phyloP scores from a whole-genome alignment of 2,888 invertebrate species.

The Teleogryllus oceanicus region DNA sequence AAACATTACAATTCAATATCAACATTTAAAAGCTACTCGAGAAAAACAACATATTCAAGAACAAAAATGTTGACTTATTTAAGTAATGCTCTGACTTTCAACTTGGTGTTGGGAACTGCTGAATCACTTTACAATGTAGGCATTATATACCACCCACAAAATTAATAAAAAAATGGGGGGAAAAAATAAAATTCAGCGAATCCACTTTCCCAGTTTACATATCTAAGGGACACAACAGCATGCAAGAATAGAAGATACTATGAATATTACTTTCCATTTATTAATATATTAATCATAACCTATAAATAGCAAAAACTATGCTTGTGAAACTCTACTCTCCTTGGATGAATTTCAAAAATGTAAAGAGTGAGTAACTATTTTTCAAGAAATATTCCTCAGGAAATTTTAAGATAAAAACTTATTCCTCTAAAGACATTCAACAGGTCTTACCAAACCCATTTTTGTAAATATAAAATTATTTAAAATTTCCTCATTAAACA shows the following conservation, averaged over 20 bases:
- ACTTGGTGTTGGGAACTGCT: slow-evolving; percentile 1
- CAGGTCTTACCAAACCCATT: slow-evolving; percentile 18
- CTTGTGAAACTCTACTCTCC: no score
- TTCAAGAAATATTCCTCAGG: no score
- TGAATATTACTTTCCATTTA: background rate
- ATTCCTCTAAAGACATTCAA: background rate
- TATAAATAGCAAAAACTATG: no score
- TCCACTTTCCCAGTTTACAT: background rate
- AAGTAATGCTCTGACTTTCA: background rate
- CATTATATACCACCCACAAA: background rate
- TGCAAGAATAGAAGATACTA: background rate
- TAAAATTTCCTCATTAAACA: no score
- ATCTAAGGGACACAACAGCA: background rate
- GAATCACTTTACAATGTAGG: background rate
- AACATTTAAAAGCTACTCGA: no score
- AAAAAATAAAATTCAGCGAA: background rate
- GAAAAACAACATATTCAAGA: no score
- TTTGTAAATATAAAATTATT: background rate
- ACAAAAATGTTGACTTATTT: no score
- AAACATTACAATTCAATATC: no score
- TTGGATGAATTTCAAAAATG: no score
- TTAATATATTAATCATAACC: no score
- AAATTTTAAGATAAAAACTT: no score
- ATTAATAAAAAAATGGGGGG: background rate
- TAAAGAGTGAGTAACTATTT: no score